Evolutionary conservation across 1,140 invertebrate genomes (phyloP), one percentile per base, ranked within the genome.

Genomic region (Megathymus violae): DNA sequence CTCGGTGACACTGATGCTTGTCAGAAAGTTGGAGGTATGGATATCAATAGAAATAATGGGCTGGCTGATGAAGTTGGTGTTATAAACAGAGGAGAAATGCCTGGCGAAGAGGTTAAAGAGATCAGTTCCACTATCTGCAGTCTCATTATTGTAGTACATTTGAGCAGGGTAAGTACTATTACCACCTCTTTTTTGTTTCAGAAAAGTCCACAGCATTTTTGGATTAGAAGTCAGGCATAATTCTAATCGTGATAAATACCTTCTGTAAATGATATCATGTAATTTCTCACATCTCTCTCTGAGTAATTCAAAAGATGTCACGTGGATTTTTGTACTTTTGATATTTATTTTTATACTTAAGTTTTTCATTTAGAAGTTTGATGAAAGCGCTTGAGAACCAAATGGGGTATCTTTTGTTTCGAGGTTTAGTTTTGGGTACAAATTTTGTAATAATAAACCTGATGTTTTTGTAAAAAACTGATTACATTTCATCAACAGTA

Each of bases 351-450:
- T 38, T 47, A 14, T 52, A 65, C 27, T 67, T 67, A 19, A 38
- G 13, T 54, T 69, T 69, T 52, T 70, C 67, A 11, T 63, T 70
- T 14, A 70, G 25, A 11, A 52, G 17, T 52, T 60, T 63, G 13
- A 58, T 63, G 16, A 68, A 43, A 0, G 19, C 15, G 10, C 7
- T 3, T 2, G 38, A 52, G 14, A 63, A 68, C 66, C 66, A 68
- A 13, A 46, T n/a, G 1, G 66, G 66, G 47, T 50, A 63, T 36
- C 52, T 52, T 1, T n/a, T 51, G 10, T 22, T 62, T 2, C 19
- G 31, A 9, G 59, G 59, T 43, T 25, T 62, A 10, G 51, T 51
- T 16, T 58, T 56, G 0, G 64, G 64, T 10, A 67, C 59, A 61
- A 62, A 38, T 56, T 67, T 67, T 16, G 19, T 17, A 34, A 67